Evolutionary conservation across 2,888 invertebrate species (phyloP), one percentile per base, ranked within the genome.

Genomic region (Rotaria socialis): DNA sequence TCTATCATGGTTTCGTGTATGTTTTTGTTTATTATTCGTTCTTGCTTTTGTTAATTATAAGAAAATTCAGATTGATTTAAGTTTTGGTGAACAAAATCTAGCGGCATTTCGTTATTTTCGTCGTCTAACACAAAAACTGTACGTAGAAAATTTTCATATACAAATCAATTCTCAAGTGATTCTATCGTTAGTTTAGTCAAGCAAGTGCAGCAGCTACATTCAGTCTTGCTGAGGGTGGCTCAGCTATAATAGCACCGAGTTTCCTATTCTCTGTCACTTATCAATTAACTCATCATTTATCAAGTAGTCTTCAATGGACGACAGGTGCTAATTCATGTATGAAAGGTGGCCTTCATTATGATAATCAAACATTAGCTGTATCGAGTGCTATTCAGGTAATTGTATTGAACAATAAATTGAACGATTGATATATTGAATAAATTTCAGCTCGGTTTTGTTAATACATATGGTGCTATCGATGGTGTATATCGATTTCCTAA

Each of bases 1-100:
- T 86, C 94, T 94, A 90, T 94, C 95, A 22, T 96, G 96, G 96
- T 93, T 95, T 7, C 96, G 97, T 92, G 91, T 95, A 87, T 86
- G 87, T 22, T 47, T 19, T 8, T 47, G 4, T 47, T 80, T 35
- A 41, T 41, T 43, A n/a, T 80, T 80, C 4, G 14, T 80, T 80
- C 24, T 10, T 24, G 7, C 19, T 35, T 67, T 35, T 35, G 0
- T 3, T 4, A 14, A 19, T 1, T 2, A 41, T 7, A 5, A 19
- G 3, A 67, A 27, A 24, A n/a, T 47, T 80, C 14, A 80, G 80
- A 47, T 80, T 47, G 80, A 80, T 80, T 4, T 80, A n/a, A 47
- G 47, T 80, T 80, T 80, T 47, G 80, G 80, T 47, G 7, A 80
- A 24, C 22, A 47, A 10, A 80, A 80, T n/a, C 10, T 47, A 47